Conservation (phyloP, 2,797 vertebrate genomes). For the Oophaga sylvatica region DNA sequence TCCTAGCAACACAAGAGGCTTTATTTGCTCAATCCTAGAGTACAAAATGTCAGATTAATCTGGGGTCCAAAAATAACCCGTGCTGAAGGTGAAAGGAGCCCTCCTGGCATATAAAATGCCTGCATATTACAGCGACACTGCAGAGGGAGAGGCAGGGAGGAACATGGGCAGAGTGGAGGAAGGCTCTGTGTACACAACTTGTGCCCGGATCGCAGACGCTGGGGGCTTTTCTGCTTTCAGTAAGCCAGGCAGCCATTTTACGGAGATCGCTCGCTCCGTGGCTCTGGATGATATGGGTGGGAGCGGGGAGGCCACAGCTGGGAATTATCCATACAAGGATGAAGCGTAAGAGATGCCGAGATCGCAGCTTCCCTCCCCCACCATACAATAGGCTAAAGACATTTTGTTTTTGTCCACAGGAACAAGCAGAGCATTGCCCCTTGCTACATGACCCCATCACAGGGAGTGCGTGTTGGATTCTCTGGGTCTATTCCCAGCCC, state of each 20-base stretch:
- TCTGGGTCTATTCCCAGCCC: neutral
- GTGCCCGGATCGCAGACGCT: neutral
- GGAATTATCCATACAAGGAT: constrained; percentile 52
- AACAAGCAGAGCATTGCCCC: neutral
- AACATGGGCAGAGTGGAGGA: constrained; percentile 63
- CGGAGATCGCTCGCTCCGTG: constrained; percentile 76
- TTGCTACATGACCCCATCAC: neutral
- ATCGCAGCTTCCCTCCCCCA: neutral
- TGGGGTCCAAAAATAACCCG: constrained; percentile 39
- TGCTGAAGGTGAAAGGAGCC: constrained; percentile 23
- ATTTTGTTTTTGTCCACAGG: neutral
- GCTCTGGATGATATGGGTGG: constrained; percentile 1
- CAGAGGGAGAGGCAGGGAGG: neutral
- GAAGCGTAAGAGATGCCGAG: neutral
- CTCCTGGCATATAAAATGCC: constrained; percentile 12
- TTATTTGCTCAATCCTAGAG: constrained; percentile 46
- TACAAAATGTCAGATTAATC: constrained; percentile 39
- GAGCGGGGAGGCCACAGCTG: constrained; percentile 66
- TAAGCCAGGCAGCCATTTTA: constrained; percentile 84
- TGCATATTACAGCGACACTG: neutral
- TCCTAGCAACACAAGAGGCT: constrained; percentile 47
- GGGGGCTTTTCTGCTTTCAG: neutral
- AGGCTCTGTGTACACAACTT: neutral
- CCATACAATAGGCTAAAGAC: neutral
- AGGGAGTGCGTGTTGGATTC: too few species aligned